Conservation (phyloP, 2,888 invertebrate species). For the Idaea dimidiata region DNA sequence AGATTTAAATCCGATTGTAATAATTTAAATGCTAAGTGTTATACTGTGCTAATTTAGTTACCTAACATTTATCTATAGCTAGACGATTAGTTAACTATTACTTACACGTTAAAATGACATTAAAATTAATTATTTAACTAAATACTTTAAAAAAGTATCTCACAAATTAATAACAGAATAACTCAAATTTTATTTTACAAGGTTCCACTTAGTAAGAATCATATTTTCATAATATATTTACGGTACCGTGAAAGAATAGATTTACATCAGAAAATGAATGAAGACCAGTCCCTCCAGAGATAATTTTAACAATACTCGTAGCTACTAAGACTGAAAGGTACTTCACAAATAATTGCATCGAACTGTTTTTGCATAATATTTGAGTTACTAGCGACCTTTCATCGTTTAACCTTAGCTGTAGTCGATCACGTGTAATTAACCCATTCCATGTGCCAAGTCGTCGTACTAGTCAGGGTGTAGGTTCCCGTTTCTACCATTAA, state of each 20-base stretch:
- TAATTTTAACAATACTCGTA: constrained; percentile 70
- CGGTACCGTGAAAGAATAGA: constrained; percentile 54
- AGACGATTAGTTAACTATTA: constrained; percentile 15
- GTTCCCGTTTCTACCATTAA: constrained; percentile 50
- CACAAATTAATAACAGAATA: constrained; percentile 1
- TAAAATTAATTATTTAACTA: constrained; percentile 7
- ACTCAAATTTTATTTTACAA: constrained; percentile 24
- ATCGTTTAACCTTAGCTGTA: constrained; percentile 39
- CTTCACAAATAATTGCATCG: constrained; percentile 47
- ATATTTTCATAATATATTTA: constrained; percentile 67
- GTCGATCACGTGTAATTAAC: constrained; percentile 54
- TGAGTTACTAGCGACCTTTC: constrained; percentile 33
- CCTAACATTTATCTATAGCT: constrained; percentile 22
- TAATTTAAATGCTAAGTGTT: constrained; percentile 29
- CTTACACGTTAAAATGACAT: not conserved
- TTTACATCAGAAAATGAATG: constrained; percentile 38
- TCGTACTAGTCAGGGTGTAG: constrained; percentile 72
- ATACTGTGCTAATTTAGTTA: constrained; percentile 20
- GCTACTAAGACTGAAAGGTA: constrained; percentile 75
- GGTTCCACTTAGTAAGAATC: constrained; percentile 49
- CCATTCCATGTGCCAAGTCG: constrained; percentile 70
- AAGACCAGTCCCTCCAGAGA: constrained; percentile 74
- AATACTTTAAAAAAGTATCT: not conserved
- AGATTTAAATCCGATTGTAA: constrained; percentile 45
- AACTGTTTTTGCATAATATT: constrained; percentile 29